These are phyloP conservation scores for Scolopax bukidnonensis DNA, from an alignment of 2,797 vertebrate genomes.

Conservation along the genomic window DNA sequence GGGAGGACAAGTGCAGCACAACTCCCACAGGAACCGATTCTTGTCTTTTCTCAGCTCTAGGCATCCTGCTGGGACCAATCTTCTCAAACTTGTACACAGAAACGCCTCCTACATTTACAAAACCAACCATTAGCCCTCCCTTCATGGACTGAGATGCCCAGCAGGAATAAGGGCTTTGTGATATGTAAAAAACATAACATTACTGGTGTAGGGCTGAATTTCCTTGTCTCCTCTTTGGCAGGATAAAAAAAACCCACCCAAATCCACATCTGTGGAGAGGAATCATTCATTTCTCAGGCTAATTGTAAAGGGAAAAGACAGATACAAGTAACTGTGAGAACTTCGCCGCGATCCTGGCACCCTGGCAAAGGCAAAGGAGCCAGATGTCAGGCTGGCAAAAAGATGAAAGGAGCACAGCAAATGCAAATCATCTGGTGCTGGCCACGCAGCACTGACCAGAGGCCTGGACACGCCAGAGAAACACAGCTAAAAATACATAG, in stretches of 20 bases:
- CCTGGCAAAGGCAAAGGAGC: background rate
- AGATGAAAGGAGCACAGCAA: background rate
- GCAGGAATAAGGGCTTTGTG: background rate
- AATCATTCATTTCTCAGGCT: background rate
- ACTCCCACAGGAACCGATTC: background rate
- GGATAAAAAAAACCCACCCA: background rate
- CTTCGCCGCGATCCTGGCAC: background rate
- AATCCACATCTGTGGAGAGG: background rate
- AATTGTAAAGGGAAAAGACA: background rate
- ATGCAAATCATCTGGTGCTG: background rate
- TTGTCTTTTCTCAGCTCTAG: background rate
- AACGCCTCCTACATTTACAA: background rate
- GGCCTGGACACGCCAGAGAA: background rate
- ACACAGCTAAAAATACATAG: background rate
- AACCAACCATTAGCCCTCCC: background rate
- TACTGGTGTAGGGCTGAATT: background rate
- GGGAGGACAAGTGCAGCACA: background rate
- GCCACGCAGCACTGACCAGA: slow-evolving; percentile 19
- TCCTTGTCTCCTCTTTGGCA: background rate
- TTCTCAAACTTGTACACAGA: background rate
- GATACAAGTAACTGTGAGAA: slow-evolving; percentile 26
- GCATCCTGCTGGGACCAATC: background rate
- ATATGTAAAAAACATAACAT: background rate
- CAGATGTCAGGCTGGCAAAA: slow-evolving; percentile 26
- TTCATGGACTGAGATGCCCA: background rate